Conservation (phyloP, 2,113 vertebrate species). For the Zingel zingel region DNA sequence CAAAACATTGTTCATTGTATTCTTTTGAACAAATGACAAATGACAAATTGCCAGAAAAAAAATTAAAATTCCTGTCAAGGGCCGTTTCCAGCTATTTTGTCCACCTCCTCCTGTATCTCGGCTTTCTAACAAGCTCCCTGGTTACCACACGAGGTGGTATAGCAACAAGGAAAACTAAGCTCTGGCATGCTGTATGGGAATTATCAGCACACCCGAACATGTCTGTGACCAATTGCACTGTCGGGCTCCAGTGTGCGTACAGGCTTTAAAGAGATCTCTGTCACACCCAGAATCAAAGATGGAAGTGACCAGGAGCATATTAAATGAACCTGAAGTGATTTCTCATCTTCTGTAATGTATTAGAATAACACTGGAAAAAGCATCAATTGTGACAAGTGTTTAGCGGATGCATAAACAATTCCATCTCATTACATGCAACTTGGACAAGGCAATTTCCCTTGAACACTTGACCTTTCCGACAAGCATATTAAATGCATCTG, state of each 20-base stretch:
- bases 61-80: not conserved
- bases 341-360: slow-evolving; percentile 36
- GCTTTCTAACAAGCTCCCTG: slow-evolving; percentile 43
- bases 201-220: slow-evolving; percentile 46
- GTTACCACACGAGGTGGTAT: slow-evolving; percentile 31
- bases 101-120: not conserved
- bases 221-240: slow-evolving; percentile 57
- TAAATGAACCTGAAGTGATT: slow-evolving; percentile 47
- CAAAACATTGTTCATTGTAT: not conserved
- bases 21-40: not conserved
- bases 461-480: slow-evolving; percentile 72
- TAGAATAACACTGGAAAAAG: slow-evolving; percentile 18
- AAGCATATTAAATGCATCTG: slow-evolving; percentile 70
- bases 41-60: not conserved
- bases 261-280: slow-evolving; percentile 38
- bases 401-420: slow-evolving; percentile 72
- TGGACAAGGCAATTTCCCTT: slow-evolving; percentile 70
- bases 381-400: slow-evolving; percentile 64
- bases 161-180: slow-evolving; percentile 29
- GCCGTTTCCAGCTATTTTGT: not conserved
- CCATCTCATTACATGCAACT: slow-evolving; percentile 71
- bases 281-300: slow-evolving; percentile 38
- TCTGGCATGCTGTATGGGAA: slow-evolving; percentile 22
- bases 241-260: not conserved
- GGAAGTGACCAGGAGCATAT: slow-evolving; percentile 34